A percentile compares a stretch with the other conserved stretches of the same genome.
phyloP scores from a whole-genome alignment of 2,797 vertebrate genomes.

The Dipus sagitta region DNA sequence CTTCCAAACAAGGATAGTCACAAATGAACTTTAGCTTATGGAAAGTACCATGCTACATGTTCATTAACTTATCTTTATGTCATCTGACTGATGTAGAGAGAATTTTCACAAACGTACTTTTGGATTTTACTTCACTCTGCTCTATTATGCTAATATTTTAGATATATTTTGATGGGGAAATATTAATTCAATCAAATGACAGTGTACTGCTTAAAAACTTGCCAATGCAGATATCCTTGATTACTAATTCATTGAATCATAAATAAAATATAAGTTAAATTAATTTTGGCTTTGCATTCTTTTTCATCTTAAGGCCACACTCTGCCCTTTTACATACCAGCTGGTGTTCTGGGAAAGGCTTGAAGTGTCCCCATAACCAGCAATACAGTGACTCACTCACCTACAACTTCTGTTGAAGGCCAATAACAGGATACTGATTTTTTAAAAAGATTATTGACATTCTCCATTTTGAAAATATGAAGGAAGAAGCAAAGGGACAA shows the following conservation, averaged over 20 bases:
- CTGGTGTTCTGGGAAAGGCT: slow-evolving; percentile 60
- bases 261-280: slow-evolving; percentile 83
- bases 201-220: slow-evolving; percentile 65
- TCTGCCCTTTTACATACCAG: slow-evolving; percentile 76
- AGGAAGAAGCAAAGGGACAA: neutral
- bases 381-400: slow-evolving; percentile 28
- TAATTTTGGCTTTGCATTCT: slow-evolving; percentile 82
- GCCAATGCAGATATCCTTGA: slow-evolving; percentile 78
- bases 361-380: slow-evolving; percentile 64
- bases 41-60: neutral
- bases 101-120: slow-evolving; percentile 51
- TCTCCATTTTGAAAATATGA: neutral
- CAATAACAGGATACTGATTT: slow-evolving; percentile 46
- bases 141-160: slow-evolving; percentile 62
- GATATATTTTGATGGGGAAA: slow-evolving; percentile 61
- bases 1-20: slow-evolving; percentile 29
- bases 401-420: neutral
- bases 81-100: neutral
- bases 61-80: neutral
- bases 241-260: slow-evolving; percentile 83
- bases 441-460: slow-evolving; percentile 48
- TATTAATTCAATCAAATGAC: slow-evolving; percentile 75
- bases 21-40: neutral
- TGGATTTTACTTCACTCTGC: slow-evolving; percentile 12
- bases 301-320: slow-evolving; percentile 83